Conservation (phyloP, 2,888 invertebrate species). For the Oeneis ivallda region DNA sequence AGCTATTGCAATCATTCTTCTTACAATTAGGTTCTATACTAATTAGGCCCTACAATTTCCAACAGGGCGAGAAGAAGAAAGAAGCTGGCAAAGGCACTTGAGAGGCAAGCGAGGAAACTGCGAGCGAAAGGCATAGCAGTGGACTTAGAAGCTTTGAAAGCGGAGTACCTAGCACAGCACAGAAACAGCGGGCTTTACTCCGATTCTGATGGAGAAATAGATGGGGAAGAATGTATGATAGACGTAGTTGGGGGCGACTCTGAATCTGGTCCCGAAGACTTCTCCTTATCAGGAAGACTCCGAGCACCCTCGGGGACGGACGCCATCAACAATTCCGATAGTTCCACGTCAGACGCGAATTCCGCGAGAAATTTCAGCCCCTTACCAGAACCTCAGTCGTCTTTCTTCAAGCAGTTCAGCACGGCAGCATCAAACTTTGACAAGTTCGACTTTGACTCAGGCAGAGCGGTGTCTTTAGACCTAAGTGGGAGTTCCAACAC, state of each 20-base stretch:
- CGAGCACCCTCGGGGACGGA: constrained; percentile 82
- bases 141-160: constrained; percentile 90
- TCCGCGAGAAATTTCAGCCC: constrained; percentile 74
- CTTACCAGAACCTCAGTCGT: constrained; percentile 71
- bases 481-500: constrained; percentile 69
- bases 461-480: constrained; percentile 77
- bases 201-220: constrained; percentile 81
- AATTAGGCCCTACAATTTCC: constrained; percentile 76
- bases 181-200: constrained; percentile 83
- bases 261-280: constrained; percentile 84
- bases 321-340: constrained; percentile 82
- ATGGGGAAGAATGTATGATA: constrained; percentile 88
- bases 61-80: constrained; percentile 91
- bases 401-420: constrained; percentile 73
- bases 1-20: constrained; percentile 19
- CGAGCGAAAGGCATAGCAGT: constrained; percentile 95
- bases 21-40: constrained; percentile 73
- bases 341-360: constrained; percentile 76
- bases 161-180: constrained; percentile 92
- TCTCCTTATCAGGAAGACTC: constrained; percentile 81
- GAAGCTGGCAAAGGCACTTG: constrained; percentile 95
- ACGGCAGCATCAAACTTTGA: constrained; percentile 66
- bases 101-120: constrained; percentile 95
- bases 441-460: constrained; percentile 77
- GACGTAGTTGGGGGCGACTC: constrained; percentile 93